phyloP scores from a whole-genome alignment of 2,888 invertebrate genomes.

The Dilophus febrilis region DNA sequence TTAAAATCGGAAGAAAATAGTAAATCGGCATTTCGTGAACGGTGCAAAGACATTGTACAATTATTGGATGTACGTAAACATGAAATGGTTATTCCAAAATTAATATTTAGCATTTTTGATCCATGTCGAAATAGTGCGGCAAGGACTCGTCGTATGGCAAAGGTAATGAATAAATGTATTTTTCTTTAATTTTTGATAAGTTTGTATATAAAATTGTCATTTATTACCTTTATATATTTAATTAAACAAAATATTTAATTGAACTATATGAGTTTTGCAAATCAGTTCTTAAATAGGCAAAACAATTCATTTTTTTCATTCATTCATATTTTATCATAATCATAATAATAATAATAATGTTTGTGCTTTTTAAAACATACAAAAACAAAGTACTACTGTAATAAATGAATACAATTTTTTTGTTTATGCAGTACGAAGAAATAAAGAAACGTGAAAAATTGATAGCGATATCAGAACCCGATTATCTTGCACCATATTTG shows the following conservation, averaged over 20 bases:
- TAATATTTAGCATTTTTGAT: constrained; percentile 38
- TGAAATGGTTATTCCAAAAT: constrained; percentile 32
- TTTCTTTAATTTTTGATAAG: constrained; percentile 7
- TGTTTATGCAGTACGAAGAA: constrained; percentile 22
- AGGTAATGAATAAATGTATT: too few relatives aligned
- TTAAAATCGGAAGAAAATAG: constrained; percentile 42
- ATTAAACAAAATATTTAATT: too few relatives aligned
- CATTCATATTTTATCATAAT: background rate
- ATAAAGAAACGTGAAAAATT: constrained; percentile 28
- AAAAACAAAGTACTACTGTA: too few relatives aligned
- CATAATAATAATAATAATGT: too few relatives aligned
- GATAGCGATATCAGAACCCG: constrained; percentile 33
- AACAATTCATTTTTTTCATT: too few relatives aligned
- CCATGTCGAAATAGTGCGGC: constrained; percentile 35
- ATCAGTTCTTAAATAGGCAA: too few relatives aligned
- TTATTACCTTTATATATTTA: too few relatives aligned
- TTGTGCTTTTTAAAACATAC: too few relatives aligned
- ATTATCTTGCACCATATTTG: constrained; percentile 42
- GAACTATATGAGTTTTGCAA: too few relatives aligned
- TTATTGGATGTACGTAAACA: constrained; percentile 31
- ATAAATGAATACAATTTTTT: too few relatives aligned
- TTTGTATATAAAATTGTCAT: too few relatives aligned
- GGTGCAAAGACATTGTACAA: constrained; percentile 23
- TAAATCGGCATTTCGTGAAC: constrained; percentile 35
- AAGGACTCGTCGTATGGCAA: constrained; percentile 30